phyloP scores from a whole-genome alignment of 2,888 invertebrate species.

The Blastobasis adustella region DNA sequence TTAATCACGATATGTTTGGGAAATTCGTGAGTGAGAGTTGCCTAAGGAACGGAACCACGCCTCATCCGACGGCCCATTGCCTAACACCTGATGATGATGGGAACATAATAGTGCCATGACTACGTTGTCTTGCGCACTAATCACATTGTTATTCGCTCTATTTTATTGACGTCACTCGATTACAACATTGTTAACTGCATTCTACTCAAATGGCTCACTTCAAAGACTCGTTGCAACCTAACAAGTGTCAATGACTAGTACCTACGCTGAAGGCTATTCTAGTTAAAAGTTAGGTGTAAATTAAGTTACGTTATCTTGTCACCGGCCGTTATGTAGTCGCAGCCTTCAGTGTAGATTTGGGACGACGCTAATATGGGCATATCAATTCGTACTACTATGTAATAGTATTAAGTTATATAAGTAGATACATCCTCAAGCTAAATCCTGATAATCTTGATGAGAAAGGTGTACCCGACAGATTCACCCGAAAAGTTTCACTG shows the following conservation, averaged over 20 bases:
- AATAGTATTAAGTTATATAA: too few relatives aligned
- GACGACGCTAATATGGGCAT: not conserved
- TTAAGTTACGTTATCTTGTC: not conserved
- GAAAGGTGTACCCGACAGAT: too few relatives aligned
- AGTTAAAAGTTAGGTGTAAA: not conserved
- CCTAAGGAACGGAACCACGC: conserved; percentile 21
- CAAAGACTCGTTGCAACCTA: not conserved
- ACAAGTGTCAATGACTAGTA: not conserved
- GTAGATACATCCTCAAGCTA: too few relatives aligned
- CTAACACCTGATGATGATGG: conserved; percentile 23
- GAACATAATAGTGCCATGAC: conserved; percentile 20
- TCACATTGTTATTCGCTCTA: conserved; percentile 26
- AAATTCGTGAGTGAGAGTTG: conserved; percentile 31
- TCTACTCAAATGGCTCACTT: conserved; percentile 3
- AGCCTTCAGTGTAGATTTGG: conserved; percentile 6
- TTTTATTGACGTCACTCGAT: conserved; percentile 13
- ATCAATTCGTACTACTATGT: too few relatives aligned
- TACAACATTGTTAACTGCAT: conserved; percentile 10
- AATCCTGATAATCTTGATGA: too few relatives aligned
- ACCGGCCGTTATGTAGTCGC: not conserved
- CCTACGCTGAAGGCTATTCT: conserved; percentile 1
- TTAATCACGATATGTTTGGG: conserved; percentile 14
- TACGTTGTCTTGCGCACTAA: conserved; percentile 14
- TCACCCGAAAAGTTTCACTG: too few relatives aligned
- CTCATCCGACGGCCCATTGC: conserved; percentile 28